Percentiles rank a stretch among this genome's conserved stretches.
Evolutionary conservation across 2,888 invertebrate species (phyloP).

Genomic region (Ophioninae sp.): DNA sequence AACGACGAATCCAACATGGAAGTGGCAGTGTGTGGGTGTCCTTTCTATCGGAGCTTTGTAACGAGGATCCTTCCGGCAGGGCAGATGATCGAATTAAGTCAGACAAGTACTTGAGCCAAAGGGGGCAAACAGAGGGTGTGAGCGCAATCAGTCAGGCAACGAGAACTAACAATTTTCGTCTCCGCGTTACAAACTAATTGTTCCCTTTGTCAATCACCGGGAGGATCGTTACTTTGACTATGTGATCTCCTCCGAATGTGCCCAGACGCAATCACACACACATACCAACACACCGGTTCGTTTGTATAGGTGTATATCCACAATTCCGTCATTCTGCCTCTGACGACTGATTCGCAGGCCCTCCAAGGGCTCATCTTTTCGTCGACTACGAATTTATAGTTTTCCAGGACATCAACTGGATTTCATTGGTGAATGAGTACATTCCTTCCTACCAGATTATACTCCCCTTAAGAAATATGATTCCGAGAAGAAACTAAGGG

Average conservation of each 20-base stretch:
- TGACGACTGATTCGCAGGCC: slow-evolving; percentile 23
- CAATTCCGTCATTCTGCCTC: slow-evolving; percentile 21
- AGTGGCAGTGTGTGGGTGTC: not conserved
- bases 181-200: slow-evolving; percentile 57
- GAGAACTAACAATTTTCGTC: slow-evolving; percentile 59
- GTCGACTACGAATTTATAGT: not conserved
- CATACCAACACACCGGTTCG: not conserved
- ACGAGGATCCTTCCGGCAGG: slow-evolving; percentile 2
- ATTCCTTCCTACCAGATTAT: too few species aligned
- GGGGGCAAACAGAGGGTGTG: slow-evolving; percentile 25
- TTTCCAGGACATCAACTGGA: not conserved
- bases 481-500: too few species aligned
- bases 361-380: slow-evolving; percentile 8
- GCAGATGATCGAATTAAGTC: slow-evolving; percentile 47
- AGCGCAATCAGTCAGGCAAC: slow-evolving; percentile 57
- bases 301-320: not conserved
- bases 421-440: not conserved
- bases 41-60: slow-evolving; percentile 13
- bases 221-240: slow-evolving; percentile 28
- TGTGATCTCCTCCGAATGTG: not conserved
- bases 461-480: too few species aligned
- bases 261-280: not conserved
- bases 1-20: not conserved
- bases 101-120: slow-evolving; percentile 23
- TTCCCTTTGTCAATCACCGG: slow-evolving; percentile 71